A percentile compares a stretch with the other conserved stretches of the same genome.
Evolutionary conservation across 2,888 invertebrate genomes (phyloP).

Genomic region (Coelinius sp.): DNA sequence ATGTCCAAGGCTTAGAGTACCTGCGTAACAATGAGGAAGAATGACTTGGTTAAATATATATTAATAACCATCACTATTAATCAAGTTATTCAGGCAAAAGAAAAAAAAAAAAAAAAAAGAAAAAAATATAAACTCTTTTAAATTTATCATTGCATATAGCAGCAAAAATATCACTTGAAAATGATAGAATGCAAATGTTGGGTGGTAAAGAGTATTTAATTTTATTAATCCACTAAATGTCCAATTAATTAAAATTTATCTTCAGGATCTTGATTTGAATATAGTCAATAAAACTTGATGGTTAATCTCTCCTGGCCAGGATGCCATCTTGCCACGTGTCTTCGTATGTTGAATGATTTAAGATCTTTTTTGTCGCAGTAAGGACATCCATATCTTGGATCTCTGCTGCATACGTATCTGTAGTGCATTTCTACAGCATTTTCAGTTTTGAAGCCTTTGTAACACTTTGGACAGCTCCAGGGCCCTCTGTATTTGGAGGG

Average conservation of each 20-base stretch:
- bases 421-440: not conserved
- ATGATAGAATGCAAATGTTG: not conserved
- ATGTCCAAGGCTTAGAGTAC: not conserved
- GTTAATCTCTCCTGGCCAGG: slow-evolving; percentile 51
- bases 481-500: not conserved
- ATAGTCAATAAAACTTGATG: slow-evolving; percentile 50
- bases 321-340: slow-evolving; percentile 60
- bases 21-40: slow-evolving; percentile 1
- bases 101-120: not conserved
- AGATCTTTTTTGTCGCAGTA: slow-evolving; percentile 59
- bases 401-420: slow-evolving; percentile 58
- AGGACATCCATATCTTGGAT: slow-evolving; percentile 60
- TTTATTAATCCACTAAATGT: not conserved
- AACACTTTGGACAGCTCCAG: not conserved
- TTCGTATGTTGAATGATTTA: slow-evolving; percentile 59
- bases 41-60: slow-evolving; percentile 6
- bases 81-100: slow-evolving; percentile 6
- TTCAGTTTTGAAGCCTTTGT: not conserved
- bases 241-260: not conserved
- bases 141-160: not conserved
- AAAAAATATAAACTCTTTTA: too few relatives aligned
- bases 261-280: not conserved
- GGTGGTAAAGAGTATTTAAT: not conserved
- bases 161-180: not conserved
- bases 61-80: not conserved